These are phyloP conservation scores for Neolamprologus ventralis DNA, from an alignment of 2,113 vertebrate species.

Conservation along the genomic window DNA sequence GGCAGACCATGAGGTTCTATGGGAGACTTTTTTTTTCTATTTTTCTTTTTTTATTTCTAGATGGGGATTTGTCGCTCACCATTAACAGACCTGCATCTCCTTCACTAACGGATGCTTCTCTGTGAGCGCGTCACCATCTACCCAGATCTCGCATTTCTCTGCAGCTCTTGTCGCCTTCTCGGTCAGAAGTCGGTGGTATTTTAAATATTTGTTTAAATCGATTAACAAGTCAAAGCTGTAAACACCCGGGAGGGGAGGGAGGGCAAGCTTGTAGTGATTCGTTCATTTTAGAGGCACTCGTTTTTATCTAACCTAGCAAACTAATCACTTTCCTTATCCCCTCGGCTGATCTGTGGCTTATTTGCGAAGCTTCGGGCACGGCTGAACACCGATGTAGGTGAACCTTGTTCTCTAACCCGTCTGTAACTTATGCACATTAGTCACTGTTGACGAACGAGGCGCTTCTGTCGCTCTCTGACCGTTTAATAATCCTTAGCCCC, in stretches of 20 bases:
- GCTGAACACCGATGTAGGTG: slow-evolving; percentile 1
- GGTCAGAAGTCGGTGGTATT: background rate
- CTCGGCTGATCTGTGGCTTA: background rate
- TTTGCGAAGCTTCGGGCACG: slow-evolving; percentile 10
- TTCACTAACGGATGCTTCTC: slow-evolving; percentile 10
- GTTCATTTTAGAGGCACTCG: slow-evolving; percentile 48
- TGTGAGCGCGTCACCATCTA: background rate
- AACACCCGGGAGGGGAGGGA: background rate
- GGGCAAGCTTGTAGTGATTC: slow-evolving; percentile 68
- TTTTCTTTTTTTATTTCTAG: background rate
- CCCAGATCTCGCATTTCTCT: background rate
- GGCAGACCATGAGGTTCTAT: slow-evolving; percentile 9
- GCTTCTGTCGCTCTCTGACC: slow-evolving; percentile 44
- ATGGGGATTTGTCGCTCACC: background rate
- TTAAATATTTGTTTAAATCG: background rate
- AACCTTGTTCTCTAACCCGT: background rate
- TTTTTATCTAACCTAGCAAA: background rate
- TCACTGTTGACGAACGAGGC: slow-evolving; percentile 49
- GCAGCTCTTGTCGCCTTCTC: slow-evolving; percentile 31
- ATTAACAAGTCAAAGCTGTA: slow-evolving; percentile 77
- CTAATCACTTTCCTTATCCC: slow-evolving; percentile 9
- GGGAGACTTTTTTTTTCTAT: background rate
- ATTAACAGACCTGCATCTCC: background rate
- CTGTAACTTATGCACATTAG: slow-evolving; percentile 45
- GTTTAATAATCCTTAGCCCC: slow-evolving; percentile 44